Evolutionary conservation across 2,888 invertebrate genomes (phyloP), one percentile per base, ranked within the genome.

Genomic region (Lycophotia porphyrea): DNA sequence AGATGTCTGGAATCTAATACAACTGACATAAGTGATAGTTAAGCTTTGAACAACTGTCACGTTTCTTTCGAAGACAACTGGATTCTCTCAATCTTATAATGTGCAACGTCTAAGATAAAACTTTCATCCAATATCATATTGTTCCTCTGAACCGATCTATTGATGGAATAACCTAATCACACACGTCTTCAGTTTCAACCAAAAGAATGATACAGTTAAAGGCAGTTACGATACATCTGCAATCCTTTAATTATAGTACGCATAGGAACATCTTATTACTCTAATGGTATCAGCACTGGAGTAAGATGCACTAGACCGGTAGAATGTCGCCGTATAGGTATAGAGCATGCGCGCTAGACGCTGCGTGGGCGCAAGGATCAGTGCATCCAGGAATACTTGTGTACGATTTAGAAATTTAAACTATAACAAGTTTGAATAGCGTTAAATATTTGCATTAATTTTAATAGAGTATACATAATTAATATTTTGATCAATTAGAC

Each of bases 281-380:
- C 27, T 64, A 80, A 66, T 69, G 60, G 72, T 79, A 79, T 64
- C 52, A 71, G 70, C 65, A 63, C 44, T 34, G 55, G 36, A 81
- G 68, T 71, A 64, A 81, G 85, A 84, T 84, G 85, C 85, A 81
- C 85, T 61, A 71, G 60, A 84, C 82, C 68, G 49, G 82, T 82
- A 77, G 81, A 82, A 82, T 84, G 81, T 84, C 58, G 72, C 61
- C 34, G 71, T 74, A 79, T 49, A 71, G 67, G 71, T 74, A 79
- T 49, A 71, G 67, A 65, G 77, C 79, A 81, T 78, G 79, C 82
- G 81, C 77, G 65, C 74, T 80, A 44, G 71, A 58, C 71, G 55
- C 8, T 75, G 79, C 78, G 84, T 84, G 72, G 76, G 86, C 72
- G 76, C 77, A 76, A 58, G 68, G 71, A 68, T 65, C 72, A 52